Percentiles rank a stretch among this genome's conserved stretches.
Conservation (phyloP, 2,113 vertebrate genomes). For the Lucifuga dentata region DNA sequence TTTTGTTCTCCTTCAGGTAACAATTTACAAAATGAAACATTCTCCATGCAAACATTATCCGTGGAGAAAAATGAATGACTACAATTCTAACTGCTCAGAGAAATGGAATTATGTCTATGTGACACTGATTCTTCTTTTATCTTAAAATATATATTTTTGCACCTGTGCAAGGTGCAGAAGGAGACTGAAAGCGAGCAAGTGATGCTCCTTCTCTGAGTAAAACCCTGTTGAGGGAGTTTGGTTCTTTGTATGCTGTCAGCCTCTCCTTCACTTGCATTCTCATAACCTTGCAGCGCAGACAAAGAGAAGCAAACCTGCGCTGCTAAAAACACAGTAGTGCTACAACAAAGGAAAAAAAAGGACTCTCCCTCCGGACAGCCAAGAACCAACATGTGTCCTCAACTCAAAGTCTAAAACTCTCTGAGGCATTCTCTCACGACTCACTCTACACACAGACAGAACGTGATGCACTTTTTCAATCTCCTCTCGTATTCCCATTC, state of each 20-base stretch:
- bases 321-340: neutral
- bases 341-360: slow-evolving; percentile 10
- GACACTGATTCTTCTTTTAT: too few species aligned
- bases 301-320: neutral
- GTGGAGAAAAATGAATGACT: too few species aligned
- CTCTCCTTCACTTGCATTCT: neutral
- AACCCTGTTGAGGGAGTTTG: neutral
- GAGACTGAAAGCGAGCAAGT: neutral
- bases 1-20: neutral
- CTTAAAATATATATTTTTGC: neutral
- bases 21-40: neutral
- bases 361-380: slow-evolving; percentile 8
- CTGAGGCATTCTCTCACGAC: slow-evolving; percentile 11
- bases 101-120: too few species aligned
- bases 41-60: neutral
- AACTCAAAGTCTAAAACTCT: slow-evolving; percentile 35
- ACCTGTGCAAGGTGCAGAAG: too few species aligned
- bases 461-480: neutral
- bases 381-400: slow-evolving; percentile 2
- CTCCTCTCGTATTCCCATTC: slow-evolving; percentile 33
- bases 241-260: neutral
- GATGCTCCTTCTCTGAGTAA: neutral
- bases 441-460: slow-evolving; percentile 9
- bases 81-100: too few species aligned
- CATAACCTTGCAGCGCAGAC: neutral